Base-by-base conservation (phyloP, 2,113 vertebrate species). In the Paralichthys olivaceus region DNA sequence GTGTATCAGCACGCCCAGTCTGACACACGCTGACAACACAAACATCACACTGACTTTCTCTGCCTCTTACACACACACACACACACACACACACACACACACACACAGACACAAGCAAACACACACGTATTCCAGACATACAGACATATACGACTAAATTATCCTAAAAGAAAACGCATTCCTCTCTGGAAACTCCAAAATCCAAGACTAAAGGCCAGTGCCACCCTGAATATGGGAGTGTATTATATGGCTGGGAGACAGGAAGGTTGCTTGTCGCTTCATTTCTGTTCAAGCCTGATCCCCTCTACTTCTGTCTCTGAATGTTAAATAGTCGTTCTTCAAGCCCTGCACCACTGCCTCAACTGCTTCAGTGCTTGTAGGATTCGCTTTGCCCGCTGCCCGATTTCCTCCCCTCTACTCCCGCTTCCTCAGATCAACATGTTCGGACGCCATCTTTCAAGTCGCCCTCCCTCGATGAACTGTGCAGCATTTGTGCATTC, bases 321-420 rank as follows among this genome's bases (percentile, higher is more conserved):
- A 93, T 94, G 92, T 94, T 93, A 84, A 84, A 81, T 93, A 89
- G 89, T 89, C 83, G 80, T 92, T 90, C 81, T 89, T 83, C 86
- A 84, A 83, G 84, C 85, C 76, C 81, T 80, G 72, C 61, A 60
- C 89, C 84, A 83, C 79, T 76, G 79, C 76, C 78, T 92, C 79
- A 4, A 82, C 83, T 65, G 80, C 88, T 90, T 89, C 83, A 90
- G 85, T 79, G 90, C 89, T 93, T 89, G 90, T 93, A 89, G 82
- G 78, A 88, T 90, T 81, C 61, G 87, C 90, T 87, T 86, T 73
- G n/a, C 22, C 69, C 68, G 47, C 84, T 75, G 77, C 85, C 78
- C 68, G 70, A 86, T 76, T 45, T 72, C 79, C 69, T 79, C 72
- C 69, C 54, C 85, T 85, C 68, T 65, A 17, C 75, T 81, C 81